Conservation (phyloP, 2,113 vertebrate species). For the Phoenicopterus ruber region DNA sequence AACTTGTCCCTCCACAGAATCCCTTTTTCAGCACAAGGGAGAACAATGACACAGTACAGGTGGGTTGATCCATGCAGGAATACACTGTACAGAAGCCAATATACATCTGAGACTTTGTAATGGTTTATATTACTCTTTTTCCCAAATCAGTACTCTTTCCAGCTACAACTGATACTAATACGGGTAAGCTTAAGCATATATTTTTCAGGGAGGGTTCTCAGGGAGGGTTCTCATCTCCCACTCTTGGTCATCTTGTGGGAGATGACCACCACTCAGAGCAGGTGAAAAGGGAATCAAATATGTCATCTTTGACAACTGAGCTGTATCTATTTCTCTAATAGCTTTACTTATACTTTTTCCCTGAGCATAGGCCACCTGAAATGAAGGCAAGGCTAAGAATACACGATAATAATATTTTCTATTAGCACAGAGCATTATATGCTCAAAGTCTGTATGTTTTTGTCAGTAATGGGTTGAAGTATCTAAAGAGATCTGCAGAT, state of each 20-base stretch:
- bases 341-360: neutral
- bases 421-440: neutral
- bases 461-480: neutral
- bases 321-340: neutral
- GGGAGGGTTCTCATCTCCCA: too few species aligned
- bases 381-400: neutral
- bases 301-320: neutral
- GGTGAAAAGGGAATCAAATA: neutral
- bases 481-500: neutral
- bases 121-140: neutral
- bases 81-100: neutral
- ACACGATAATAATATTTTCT: neutral
- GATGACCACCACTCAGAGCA: neutral
- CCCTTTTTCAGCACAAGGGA: neutral
- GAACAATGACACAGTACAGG: neutral
- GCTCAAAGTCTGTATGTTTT: neutral
- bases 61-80: neutral
- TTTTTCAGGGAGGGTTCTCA: neutral
- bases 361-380: neutral
- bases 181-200: neutral
- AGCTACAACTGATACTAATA: neutral
- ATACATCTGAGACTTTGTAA: neutral
- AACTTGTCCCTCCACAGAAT: neutral
- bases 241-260: accelerated
- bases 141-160: neutral